Evolutionary conservation across 2,888 invertebrate genomes (phyloP).

Genomic region (Papilio elwesi): DNA sequence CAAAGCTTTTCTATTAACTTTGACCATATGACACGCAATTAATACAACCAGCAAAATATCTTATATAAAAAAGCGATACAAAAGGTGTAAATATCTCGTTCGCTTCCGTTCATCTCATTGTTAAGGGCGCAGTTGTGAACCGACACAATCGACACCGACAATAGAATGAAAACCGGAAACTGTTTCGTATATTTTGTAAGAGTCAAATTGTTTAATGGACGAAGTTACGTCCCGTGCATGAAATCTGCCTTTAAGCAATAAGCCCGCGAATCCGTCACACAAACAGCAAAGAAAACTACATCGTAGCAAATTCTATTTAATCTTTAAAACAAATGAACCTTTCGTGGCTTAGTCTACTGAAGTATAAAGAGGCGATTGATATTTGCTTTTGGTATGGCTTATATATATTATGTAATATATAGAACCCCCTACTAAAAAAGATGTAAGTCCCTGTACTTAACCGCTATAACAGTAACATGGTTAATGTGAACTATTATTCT

Average conservation of each 20-base stretch:
- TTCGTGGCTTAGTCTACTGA: no score
- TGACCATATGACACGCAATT: conserved; percentile 11
- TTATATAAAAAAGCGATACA: conserved; percentile 20
- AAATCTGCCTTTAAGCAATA: background rate
- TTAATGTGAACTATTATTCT: no score
- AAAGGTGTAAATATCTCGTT: conserved; percentile 35
- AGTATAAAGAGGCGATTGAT: no score
- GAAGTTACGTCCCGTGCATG: conserved; percentile 8
- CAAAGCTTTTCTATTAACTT: background rate
- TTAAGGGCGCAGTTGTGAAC: conserved; percentile 18
- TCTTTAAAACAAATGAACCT: no score
- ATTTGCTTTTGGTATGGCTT: no score
- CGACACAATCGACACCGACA: conserved; percentile 21
- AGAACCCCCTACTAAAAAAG: no score
- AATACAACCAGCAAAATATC: background rate
- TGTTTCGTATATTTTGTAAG: conserved; percentile 4
- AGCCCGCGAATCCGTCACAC: background rate
- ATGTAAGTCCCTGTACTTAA: no score
- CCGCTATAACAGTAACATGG: no score
- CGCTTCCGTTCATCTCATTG: conserved; percentile 36
- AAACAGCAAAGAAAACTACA: no score
- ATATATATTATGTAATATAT: no score
- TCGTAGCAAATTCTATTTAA: no score
- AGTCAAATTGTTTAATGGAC: conserved; percentile 29
- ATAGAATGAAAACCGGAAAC: conserved; percentile 30